Percentiles rank a stretch among this genome's conserved stretches.
Conservation (phyloP, 2,888 invertebrate genomes). For the Polyommatus iphigenia region DNA sequence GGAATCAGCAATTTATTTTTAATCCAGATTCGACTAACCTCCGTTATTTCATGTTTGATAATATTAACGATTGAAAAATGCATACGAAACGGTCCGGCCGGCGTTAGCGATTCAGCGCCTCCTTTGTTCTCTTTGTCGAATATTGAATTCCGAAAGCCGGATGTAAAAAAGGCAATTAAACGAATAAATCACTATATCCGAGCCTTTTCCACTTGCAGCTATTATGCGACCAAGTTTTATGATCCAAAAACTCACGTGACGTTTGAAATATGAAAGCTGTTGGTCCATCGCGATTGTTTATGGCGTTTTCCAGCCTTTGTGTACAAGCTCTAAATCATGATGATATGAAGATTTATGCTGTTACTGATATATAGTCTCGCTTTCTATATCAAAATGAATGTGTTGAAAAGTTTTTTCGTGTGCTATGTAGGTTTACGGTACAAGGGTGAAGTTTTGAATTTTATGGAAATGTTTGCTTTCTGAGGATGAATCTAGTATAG, state of each 20-base stretch:
- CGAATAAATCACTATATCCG: conserved; percentile 69
- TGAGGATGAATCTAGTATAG: too few species aligned
- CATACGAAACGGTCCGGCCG: conserved; percentile 26
- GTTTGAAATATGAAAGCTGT: conserved; percentile 75
- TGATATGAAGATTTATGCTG: conserved; percentile 49
- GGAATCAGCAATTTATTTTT: conserved; percentile 26
- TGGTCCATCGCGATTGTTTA: conserved; percentile 67
- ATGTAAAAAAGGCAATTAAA: conserved; percentile 71
- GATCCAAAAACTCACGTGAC: conserved; percentile 53
- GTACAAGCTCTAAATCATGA: conserved; percentile 64
- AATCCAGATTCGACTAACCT: conserved; percentile 28
- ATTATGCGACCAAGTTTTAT: conserved; percentile 59
- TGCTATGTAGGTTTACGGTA: not conserved
- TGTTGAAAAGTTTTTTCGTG: conserved; percentile 21
- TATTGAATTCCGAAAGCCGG: conserved; percentile 67
- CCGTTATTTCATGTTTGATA: conserved; percentile 29
- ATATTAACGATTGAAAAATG: conserved; percentile 35
- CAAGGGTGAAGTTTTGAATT: not conserved
- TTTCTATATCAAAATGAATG: conserved; percentile 43
- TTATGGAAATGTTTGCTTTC: not conserved
- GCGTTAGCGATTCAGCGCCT: conserved; percentile 51
- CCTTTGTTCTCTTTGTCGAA: conserved; percentile 63
- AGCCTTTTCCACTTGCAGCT: conserved; percentile 54
- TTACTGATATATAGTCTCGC: conserved; percentile 58
- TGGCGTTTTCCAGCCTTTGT: conserved; percentile 59